A percentile compares a stretch with the other conserved stretches of the same genome.
phyloP scores from a whole-genome alignment of 1,140 invertebrate species.

The Bombus balteatus region DNA sequence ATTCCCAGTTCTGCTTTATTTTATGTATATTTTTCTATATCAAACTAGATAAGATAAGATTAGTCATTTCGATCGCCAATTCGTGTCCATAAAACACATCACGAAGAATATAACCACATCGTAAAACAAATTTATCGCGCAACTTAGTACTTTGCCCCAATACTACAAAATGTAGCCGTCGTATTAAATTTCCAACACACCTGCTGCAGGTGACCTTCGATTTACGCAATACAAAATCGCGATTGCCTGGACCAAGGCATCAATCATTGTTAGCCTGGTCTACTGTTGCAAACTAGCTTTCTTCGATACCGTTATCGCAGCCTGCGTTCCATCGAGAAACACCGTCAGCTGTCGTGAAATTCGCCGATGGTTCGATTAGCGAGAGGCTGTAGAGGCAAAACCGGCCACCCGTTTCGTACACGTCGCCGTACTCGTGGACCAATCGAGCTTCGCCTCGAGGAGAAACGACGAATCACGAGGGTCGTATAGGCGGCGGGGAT shows the following conservation, averaged over 20 bases:
- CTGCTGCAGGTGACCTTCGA: not conserved
- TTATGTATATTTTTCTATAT: too few species aligned
- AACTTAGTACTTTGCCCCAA: not conserved
- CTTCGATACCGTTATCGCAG: slow-evolving; percentile 27
- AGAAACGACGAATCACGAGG: slow-evolving; percentile 42
- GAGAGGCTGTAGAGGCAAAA: not conserved
- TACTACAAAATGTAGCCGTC: not conserved
- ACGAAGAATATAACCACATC: not conserved
- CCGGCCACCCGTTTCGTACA: not conserved
- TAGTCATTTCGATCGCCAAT: too few species aligned
- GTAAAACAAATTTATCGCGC: not conserved
- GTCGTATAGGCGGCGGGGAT: slow-evolving; percentile 29
- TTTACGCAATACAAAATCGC: not conserved
- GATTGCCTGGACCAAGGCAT: not conserved
- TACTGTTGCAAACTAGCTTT: not conserved
- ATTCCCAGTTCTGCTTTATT: too few species aligned
- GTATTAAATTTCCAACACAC: not conserved
- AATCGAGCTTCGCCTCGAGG: slow-evolving; percentile 15
- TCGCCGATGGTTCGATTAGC: not conserved
- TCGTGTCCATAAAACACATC: not conserved
- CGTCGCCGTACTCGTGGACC: slow-evolving; percentile 23
- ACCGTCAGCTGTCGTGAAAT: slow-evolving; percentile 6
- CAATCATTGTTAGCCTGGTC: not conserved
- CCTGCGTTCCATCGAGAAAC: not conserved
- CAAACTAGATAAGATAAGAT: too few species aligned